These are phyloP conservation scores for Mystacides longicornis DNA, from an alignment of 2,888 invertebrate species.

Conservation along the genomic window DNA sequence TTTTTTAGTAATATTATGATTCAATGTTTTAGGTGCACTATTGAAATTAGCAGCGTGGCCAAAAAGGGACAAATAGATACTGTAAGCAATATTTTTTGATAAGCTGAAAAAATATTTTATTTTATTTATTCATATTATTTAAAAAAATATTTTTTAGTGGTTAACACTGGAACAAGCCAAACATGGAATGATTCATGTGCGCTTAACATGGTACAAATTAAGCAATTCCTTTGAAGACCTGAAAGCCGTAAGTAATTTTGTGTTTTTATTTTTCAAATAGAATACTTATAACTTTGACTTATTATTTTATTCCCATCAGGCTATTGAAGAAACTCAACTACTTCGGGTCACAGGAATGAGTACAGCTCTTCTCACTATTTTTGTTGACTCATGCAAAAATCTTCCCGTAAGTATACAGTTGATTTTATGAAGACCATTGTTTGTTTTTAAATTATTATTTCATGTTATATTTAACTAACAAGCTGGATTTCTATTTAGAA, in stretches of 20 bases:
- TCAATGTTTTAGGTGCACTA: constrained; percentile 53
- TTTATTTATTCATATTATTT: background rate
- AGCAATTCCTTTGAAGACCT: constrained; percentile 64
- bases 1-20: background rate
- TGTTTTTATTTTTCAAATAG: no score
- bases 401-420: constrained; percentile 66
- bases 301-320: constrained; percentile 44
- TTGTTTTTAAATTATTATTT: background rate
- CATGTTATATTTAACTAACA: no score
- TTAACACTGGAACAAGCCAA: constrained; percentile 90
- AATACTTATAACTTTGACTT: background rate
- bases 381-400: constrained; percentile 86
- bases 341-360: constrained; percentile 68
- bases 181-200: constrained; percentile 87
- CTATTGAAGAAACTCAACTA: constrained; percentile 65
- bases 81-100: constrained; percentile 42
- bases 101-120: background rate
- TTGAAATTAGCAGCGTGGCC: constrained; percentile 63
- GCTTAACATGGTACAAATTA: constrained; percentile 82
- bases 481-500: constrained; percentile 40
- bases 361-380: constrained; percentile 74
- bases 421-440: background rate
- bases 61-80: constrained; percentile 65
- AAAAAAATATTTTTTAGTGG: constrained; percentile 60
- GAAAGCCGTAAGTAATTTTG: constrained; percentile 54